Percentiles rank a stretch among this genome's conserved stretches.
Conservation (phyloP, 2,888 invertebrate genomes). For the Eupeodes luniger region DNA sequence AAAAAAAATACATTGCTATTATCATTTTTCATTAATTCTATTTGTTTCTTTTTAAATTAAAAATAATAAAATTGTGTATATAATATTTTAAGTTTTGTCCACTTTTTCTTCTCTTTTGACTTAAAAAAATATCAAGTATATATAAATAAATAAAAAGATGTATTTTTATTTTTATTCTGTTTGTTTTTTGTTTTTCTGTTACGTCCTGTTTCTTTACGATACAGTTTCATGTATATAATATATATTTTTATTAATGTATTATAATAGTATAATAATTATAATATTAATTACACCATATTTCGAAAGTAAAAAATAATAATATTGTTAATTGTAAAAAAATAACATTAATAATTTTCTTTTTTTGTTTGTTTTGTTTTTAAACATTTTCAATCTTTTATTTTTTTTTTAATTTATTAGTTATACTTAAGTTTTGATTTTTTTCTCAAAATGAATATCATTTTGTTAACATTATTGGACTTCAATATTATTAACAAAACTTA, state of each 20-base stretch:
- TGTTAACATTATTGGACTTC: conserved; percentile 82
- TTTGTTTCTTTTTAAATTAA: conserved; percentile 74
- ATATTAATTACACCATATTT: conserved; percentile 68
- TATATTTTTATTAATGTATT: conserved; percentile 71
- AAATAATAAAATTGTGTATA: conserved; percentile 76
- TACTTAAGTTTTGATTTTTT: conserved; percentile 77
- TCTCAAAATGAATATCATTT: conserved; percentile 81
- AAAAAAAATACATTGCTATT: neutral
- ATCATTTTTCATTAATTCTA: conserved; percentile 67
- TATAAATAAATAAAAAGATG: conserved; percentile 76
- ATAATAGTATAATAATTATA: conserved; percentile 69
- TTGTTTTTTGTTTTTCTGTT: conserved; percentile 44
- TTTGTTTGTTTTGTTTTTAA: neutral
- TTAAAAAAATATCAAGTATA: conserved; percentile 77
- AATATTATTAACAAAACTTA: conserved; percentile 82
- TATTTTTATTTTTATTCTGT: conserved; percentile 61
- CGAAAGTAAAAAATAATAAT: conserved; percentile 67
- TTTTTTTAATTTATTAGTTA: conserved; percentile 58
- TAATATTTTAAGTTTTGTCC: conserved; percentile 75
- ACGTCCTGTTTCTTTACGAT: conserved; percentile 65
- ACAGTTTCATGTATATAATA: conserved; percentile 76
- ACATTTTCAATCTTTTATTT: conserved; percentile 41
- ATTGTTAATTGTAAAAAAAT: conserved; percentile 73
- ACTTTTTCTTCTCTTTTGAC: conserved; percentile 59
- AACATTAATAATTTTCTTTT: conserved; percentile 65